Percentiles rank a stretch among this genome's conserved stretches.
Evolutionary conservation across 2,888 invertebrate species (phyloP).

Genomic region (Drosophila robusta): DNA sequence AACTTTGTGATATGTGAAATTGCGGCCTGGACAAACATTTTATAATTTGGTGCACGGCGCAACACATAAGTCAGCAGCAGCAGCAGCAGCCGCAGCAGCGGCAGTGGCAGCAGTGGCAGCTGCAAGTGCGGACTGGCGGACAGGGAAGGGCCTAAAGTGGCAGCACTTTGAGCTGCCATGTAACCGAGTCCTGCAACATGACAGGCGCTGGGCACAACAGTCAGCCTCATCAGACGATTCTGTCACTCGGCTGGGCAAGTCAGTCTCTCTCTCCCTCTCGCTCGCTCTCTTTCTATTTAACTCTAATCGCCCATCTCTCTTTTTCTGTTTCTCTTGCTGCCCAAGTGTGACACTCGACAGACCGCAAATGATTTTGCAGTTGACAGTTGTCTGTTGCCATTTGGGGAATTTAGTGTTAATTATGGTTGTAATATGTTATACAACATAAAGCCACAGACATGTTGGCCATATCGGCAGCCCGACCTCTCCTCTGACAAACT

Average conservation of each 20-base stretch:
- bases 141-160: constrained; percentile 15
- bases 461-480: constrained; percentile 1
- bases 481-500: neutral
- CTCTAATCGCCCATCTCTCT: neutral
- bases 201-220: constrained; percentile 53
- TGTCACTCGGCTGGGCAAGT: constrained; percentile 37
- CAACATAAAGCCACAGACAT: constrained; percentile 43
- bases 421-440: constrained; percentile 79
- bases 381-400: constrained; percentile 79
- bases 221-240: constrained; percentile 52
- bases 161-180: constrained; percentile 59
- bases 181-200: constrained; percentile 68
- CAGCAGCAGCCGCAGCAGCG: constrained; percentile 3
- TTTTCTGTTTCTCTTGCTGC: neutral
- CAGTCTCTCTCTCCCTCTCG: neutral
- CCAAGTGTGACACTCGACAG: constrained; percentile 34
- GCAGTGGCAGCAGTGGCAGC: constrained; percentile 3
- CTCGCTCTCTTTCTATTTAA: neutral
- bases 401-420: constrained; percentile 81
- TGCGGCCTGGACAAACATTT: constrained; percentile 74
- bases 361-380: constrained; percentile 80
- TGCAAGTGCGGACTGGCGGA: neutral
- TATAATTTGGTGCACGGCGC: constrained; percentile 77
- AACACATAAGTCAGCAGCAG: constrained; percentile 73
- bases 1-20: constrained; percentile 69